Evolutionary conservation across 2,797 vertebrate genomes (phyloP), one percentile per base, ranked within the genome.

Genomic region (Buphagus erythrorhynchus): DNA sequence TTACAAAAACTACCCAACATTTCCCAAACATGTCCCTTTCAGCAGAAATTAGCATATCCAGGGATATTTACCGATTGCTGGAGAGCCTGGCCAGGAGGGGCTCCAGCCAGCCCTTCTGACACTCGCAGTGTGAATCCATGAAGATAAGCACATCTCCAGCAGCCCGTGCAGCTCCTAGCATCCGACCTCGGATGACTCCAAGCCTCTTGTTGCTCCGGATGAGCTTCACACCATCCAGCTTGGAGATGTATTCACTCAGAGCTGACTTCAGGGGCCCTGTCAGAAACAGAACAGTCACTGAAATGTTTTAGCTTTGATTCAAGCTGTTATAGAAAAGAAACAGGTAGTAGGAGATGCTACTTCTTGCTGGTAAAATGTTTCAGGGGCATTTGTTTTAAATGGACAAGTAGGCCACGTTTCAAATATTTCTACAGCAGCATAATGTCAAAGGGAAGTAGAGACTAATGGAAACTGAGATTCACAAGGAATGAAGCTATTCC

Each of bases 91-190:
- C 98, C 92, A 99, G 97, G 54, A 99, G 98, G 5, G 99, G 98
- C 18, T 99, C 98, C 94, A 99, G 97, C 99, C 99, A 99, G 66
- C 99, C 98, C 3, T 92, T 98, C 91, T 98, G 98, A 66, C 99
- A 99, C 86, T 99, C 98, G 36, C 98, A 99, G 97, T 99, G 98
- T 9, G 99, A 98, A 77, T 99, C 99, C 98, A 99, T 98, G 97
- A 99, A 99, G 94, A 99, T 92, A 26, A 99, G 97, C 73, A 99
- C 98, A 0, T 99, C 98, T 11, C 99, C 99, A 0, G 97, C 87
- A 29, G 99, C 99, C 75, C 98, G 96, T 71, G 98, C 97, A 24
- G 99, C 99, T 48, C 99, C 99, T 38, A 99, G 96, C 96, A 98
- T 98, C 29, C 98, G 98, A 49, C 99, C 98, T 61, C 98, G 94